Conservation (phyloP, 2,888 invertebrate genomes). For the Miltochrista miniata region DNA sequence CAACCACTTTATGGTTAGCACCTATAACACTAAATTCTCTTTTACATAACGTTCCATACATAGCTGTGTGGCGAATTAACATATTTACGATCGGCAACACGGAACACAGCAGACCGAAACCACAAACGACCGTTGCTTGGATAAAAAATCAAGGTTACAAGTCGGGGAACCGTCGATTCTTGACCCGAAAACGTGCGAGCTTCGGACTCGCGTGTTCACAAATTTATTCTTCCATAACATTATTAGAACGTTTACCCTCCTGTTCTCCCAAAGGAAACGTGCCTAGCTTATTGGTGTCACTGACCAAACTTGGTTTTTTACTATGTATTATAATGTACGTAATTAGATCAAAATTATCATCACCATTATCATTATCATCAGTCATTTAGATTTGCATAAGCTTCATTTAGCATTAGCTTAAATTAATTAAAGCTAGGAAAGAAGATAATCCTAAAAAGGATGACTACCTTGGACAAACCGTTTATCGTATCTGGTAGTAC, state of each 20-base stretch:
- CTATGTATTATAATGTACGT: no score
- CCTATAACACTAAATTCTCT: background rate
- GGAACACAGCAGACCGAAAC: conserved; percentile 29
- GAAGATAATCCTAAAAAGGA: no score
- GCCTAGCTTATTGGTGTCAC: background rate
- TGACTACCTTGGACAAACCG: no score
- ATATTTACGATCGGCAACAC: conserved; percentile 34
- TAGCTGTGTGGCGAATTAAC: conserved; percentile 20
- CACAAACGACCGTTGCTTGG: conserved; percentile 52
- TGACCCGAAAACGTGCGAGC: conserved; percentile 64
- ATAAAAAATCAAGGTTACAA: conserved; percentile 68
- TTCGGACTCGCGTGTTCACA: conserved; percentile 38
- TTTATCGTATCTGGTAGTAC: no score
- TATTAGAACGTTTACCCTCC: conserved; percentile 46
- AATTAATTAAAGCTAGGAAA: no score
- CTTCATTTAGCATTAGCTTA: no score
- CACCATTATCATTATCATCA: no score
- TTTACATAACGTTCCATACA: conserved; percentile 15
- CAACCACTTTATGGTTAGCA: no score
- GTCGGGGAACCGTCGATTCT: conserved; percentile 74
- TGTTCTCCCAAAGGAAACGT: conserved; percentile 22
- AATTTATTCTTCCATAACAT: conserved; percentile 36
- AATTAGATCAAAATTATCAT: no score
- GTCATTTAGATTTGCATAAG: no score
- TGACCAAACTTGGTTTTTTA: no score